A percentile compares a stretch with the other conserved stretches of the same genome.
phyloP scores from a whole-genome alignment of 2,888 invertebrate genomes.

The Heliconius sara region DNA sequence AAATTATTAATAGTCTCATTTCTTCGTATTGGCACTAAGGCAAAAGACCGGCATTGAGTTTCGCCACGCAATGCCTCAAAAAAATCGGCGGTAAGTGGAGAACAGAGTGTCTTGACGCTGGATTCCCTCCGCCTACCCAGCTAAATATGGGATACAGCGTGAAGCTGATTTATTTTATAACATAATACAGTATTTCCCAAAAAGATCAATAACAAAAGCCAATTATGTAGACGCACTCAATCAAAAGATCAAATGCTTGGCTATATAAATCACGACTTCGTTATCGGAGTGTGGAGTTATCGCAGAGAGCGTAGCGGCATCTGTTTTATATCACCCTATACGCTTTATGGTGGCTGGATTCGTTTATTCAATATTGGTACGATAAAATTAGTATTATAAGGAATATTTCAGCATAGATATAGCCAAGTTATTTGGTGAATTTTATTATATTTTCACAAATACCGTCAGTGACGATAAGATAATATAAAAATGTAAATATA shows the following conservation, averaged over 20 bases:
- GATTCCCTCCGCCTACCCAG: too few species aligned
- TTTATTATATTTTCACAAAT: neutral
- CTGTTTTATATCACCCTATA: constrained; percentile 33
- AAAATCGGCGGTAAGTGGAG: too few species aligned
- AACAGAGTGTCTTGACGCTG: too few species aligned
- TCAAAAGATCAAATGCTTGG: constrained; percentile 28
- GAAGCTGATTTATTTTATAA: too few species aligned
- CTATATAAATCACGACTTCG: constrained; percentile 34
- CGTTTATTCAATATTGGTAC: constrained; percentile 7
- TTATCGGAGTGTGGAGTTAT: constrained; percentile 36
- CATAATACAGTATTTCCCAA: neutral
- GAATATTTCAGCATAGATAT: neutral
- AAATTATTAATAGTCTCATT: too few species aligned
- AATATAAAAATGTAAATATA: neutral
- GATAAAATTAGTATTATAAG: constrained; percentile 16
- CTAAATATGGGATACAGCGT: too few species aligned
- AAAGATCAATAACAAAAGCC: constrained; percentile 5
- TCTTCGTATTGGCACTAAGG: too few species aligned
- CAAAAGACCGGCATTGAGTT: too few species aligned
- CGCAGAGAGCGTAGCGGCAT: constrained; percentile 31
- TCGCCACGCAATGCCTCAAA: too few species aligned
- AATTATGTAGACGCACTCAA: constrained; percentile 24
- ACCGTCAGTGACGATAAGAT: neutral
- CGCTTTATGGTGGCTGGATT: constrained; percentile 24
- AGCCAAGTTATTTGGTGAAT: neutral